Base-by-base conservation (phyloP, 2,797 vertebrate genomes). In the Chloroceryle inda region DNA sequence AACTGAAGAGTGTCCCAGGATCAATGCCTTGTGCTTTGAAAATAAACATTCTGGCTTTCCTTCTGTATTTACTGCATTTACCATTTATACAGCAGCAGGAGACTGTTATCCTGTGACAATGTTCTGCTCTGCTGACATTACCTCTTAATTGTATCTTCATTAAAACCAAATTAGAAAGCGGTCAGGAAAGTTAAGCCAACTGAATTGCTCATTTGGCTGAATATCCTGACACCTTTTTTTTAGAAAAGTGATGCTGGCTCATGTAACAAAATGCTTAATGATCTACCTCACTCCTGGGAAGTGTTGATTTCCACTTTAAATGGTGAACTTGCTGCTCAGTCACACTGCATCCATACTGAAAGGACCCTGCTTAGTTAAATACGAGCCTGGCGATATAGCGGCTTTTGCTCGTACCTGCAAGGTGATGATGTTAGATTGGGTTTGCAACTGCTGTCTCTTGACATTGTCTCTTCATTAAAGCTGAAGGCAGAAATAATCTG, bases 131-230 rank as follows among this genome's bases (percentile, higher is more conserved):
- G 74, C 88, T 89, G 94, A 95, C 96, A 94, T 95, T 96, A 94
- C 95, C 88, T 98, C 97, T 97, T 98, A 97, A 98, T 98, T 97
- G 97, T 95, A 95, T 93, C 95, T 97, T 95, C 95, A 97, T 97
- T 96, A 97, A 97, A 96, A 93, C 83, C 62, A 91, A 97, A 97
- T 97, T 95, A 97, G 94, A 92, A 95, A 93, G 84, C 3, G 72
- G 95, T 90, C 92, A 94, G 92, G 85, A 94, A 95, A 95, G 92
- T 97, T 96, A 97, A 95, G 89, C 91, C 94, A 91, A 81, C 73
- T 67, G 88, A 92, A 94, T 95, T 95, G 95, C 81, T 96, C 96
- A 89, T 97, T 97, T 97, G 95, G 77, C 92, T 93, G 92, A 96
- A 94, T 64, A 94, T 50, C 56, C 91, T 3, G 1, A 83, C 88